Base-by-base conservation (phyloP, 1,140 invertebrate species). In the Medauroidea extradentata region DNA sequence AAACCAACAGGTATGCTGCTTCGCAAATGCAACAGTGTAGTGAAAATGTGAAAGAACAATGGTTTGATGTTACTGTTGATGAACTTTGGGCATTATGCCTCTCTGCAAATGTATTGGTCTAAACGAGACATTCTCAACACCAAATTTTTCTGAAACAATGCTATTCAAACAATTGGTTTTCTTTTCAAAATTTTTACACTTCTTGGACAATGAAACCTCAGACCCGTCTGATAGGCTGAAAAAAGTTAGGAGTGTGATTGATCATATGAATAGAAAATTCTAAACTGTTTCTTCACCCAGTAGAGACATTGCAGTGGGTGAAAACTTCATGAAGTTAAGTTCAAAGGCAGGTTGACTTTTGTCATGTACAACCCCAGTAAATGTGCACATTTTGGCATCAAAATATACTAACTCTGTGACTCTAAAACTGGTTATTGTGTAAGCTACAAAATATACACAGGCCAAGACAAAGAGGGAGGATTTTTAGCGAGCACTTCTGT, bases 341-440 rank as follows among this genome's bases (percentile, higher is more conserved):
- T 50, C 19, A 50, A 21, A 21, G 29, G 29, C 29, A 34, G 29
- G 29, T 34, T 50, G 19, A n/a, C 14, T 14, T 50, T 18, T 25
- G 48, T 50, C 1, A 23, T n/a, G 23, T 50, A n/a, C 48, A 50
- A n/a, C 7, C 23, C 48, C 14, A 18, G 2, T 23, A 51, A 61
- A 42, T 11, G 46, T n/a, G 39, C 41, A 29, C 43, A 39, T 18
- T 60, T 55, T 56, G 59, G 59, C 23, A 19, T 60, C 9, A 60
- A 60, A 56, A 46, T 60, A 24, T 60, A 60, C 55, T 42, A 61
- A 52, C 9, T 61, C 25, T 59, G 57, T 55, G 57, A 63, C 4
- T 48, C 57, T 11, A 39, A 39, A 18, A 3, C 60, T 42, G 55
- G 60, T 21, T 62, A 52, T 29, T 63, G 57, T 39, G 21, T 18